Conservation (phyloP, 2,797 vertebrate species). For the Argentina silus region DNA sequence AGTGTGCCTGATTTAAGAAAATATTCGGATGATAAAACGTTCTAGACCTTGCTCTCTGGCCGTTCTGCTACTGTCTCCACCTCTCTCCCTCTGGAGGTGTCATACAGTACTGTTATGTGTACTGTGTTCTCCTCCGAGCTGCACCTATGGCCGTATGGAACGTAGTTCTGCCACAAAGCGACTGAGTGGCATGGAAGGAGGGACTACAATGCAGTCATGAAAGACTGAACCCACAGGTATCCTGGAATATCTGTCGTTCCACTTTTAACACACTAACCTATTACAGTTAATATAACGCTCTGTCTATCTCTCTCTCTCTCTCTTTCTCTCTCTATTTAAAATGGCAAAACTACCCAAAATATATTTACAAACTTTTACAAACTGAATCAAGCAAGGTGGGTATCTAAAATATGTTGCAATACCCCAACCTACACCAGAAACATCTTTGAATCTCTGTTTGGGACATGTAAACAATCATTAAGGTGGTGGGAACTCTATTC, state of each 20-base stretch:
- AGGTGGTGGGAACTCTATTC: conserved; percentile 61
- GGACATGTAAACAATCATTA: conserved; percentile 75
- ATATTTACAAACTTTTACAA: not conserved
- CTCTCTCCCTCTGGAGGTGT: not conserved
- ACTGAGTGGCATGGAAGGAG: not conserved
- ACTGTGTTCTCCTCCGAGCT: not conserved
- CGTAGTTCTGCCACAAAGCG: too few relatives aligned
- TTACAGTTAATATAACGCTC: too few relatives aligned
- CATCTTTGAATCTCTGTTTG: conserved; percentile 63
- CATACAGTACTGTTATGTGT: not conserved
- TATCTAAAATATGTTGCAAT: conserved; percentile 57
- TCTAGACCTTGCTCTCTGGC: conserved; percentile 12
- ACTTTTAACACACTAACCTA: too few relatives aligned
- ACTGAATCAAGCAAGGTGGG: not conserved
- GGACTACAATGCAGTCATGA: too few relatives aligned
- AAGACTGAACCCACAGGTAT: too few relatives aligned
- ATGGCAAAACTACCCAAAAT: not conserved
- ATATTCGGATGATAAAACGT: conserved; percentile 44
- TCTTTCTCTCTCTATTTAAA: not conserved
- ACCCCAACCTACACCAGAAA: conserved; percentile 58
- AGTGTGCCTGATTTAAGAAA: conserved; percentile 43
- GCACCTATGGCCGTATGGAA: not conserved
- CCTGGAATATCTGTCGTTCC: too few relatives aligned
- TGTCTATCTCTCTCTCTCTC: too few relatives aligned
- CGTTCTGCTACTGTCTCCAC: not conserved